These are phyloP conservation scores for Cebus imitator DNA, from an alignment of 2,113 vertebrate species.

Conservation along the genomic window DNA sequence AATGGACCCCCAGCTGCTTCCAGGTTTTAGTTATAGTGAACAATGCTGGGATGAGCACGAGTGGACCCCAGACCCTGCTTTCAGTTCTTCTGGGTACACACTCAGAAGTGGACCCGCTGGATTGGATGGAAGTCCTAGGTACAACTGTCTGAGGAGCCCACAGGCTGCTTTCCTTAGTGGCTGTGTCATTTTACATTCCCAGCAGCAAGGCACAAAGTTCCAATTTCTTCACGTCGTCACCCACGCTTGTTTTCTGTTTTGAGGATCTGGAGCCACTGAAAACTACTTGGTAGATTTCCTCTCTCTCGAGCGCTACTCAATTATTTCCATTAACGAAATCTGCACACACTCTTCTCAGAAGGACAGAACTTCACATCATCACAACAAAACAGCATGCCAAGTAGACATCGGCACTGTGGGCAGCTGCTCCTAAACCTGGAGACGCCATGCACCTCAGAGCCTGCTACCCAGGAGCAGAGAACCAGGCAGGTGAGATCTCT, in stretches of 20 bases:
- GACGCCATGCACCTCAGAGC: neutral
- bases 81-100: neutral
- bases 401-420: no score
- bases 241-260: neutral
- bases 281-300: neutral
- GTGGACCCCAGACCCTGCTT: neutral
- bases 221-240: neutral
- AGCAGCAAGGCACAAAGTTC: neutral
- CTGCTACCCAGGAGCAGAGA: neutral
- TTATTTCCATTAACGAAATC: neutral
- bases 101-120: neutral
- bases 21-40: neutral
- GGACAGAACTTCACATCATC: neutral
- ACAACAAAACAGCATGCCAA: neutral
- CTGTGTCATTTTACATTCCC: neutral
- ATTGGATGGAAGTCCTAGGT: neutral
- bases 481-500: no score
- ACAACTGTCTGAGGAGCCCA: neutral
- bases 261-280: neutral
- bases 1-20: neutral
- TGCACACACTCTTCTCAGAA: neutral
- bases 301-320: neutral
- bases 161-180: neutral
- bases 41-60: neutral
- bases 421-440: neutral